Evolutionary conservation across 2,888 invertebrate genomes (phyloP).

Genomic region (Diadegma fenestrale): DNA sequence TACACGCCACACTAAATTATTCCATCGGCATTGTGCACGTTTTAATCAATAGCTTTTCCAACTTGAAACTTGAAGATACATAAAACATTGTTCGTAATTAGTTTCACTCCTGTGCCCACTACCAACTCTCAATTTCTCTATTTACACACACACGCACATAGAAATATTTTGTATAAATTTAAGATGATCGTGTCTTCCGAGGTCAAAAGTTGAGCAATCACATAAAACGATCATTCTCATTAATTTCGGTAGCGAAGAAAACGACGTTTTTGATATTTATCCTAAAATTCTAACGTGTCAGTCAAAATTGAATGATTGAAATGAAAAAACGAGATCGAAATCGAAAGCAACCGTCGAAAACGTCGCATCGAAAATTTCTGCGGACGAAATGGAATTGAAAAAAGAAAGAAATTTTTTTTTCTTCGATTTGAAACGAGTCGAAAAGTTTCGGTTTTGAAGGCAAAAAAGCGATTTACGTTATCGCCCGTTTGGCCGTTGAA

Average conservation of each 20-base stretch:
- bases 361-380: neutral
- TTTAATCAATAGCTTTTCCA: conserved; percentile 51
- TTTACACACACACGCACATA: neutral
- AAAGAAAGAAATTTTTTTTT: neutral
- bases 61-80: conserved; percentile 48
- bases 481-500: neutral
- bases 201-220: neutral
- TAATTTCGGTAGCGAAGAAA: neutral
- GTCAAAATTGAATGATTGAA: neutral
- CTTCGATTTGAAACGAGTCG: neutral
- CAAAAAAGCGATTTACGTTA: neutral
- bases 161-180: neutral
- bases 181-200: conserved; percentile 14
- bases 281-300: neutral
- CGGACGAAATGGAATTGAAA: neutral
- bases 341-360: neutral
- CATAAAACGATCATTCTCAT: neutral
- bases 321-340: neutral
- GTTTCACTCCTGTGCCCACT: conserved; percentile 29
- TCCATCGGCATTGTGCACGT: conserved; percentile 47
- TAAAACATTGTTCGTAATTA: conserved; percentile 55
- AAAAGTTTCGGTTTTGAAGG: neutral
- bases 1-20: conserved; percentile 43
- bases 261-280: neutral
- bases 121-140: conserved; percentile 16